Conservation (phyloP, 2,113 vertebrate genomes). For the Erythrocercus mccallii region DNA sequence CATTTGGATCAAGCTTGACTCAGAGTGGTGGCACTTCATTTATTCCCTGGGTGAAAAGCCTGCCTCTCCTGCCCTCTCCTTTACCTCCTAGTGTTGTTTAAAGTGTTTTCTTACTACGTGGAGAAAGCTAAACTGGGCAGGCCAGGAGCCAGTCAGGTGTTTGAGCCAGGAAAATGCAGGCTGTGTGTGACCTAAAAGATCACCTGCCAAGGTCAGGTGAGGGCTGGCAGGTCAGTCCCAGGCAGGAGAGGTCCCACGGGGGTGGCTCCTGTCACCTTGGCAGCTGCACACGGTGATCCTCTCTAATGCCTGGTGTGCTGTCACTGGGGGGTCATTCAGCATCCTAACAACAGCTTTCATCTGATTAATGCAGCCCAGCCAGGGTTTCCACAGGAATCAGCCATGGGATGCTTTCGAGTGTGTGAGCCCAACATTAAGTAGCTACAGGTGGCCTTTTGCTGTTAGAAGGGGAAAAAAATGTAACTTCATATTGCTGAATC, state of each 20-base stretch:
- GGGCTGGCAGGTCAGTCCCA: not conserved
- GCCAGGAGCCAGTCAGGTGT: not conserved
- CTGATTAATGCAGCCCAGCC: not conserved
- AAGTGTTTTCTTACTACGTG: not conserved
- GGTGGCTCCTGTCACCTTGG: not conserved
- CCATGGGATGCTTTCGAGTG: not conserved
- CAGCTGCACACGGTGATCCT: not conserved
- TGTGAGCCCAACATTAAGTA: not conserved
- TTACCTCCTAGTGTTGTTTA: not conserved
- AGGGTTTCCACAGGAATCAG: not conserved
- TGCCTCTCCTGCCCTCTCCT: not conserved
- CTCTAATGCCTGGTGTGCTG: not conserved
- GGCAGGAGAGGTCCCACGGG: not conserved
- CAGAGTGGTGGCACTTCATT: not conserved
- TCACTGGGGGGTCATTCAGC: too few relatives aligned
- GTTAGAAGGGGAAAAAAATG: not conserved
- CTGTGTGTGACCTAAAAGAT: not conserved
- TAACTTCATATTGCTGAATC: not conserved
- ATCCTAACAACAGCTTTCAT: not conserved
- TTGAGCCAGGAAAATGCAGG: not conserved
- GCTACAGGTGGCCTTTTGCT: not conserved
- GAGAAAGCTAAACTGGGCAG: not conserved
- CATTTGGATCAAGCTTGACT: not conserved
- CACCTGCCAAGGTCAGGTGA: not conserved
- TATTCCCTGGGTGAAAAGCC: not conserved